Evolutionary conservation across 2,888 invertebrate genomes (phyloP), one percentile per base, ranked within the genome.

Genomic region (Megamerina dolium): DNA sequence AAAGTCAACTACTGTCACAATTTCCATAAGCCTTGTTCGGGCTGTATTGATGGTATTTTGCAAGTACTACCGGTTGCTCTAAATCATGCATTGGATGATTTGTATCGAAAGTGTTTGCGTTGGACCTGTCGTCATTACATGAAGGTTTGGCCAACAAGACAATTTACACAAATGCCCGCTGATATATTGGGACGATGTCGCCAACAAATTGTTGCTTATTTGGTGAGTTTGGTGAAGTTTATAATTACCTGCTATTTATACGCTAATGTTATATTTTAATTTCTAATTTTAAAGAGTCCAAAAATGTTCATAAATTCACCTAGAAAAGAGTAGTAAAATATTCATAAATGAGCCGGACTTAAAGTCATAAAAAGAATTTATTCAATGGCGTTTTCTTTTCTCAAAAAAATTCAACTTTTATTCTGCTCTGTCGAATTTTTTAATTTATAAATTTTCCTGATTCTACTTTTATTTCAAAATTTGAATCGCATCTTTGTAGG

Each of bases 11-110:
- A 89, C 68, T 95, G 94, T 65, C 95, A 96, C 70, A 84, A 90
- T 68, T 95, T 96, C 68, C 95, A 96, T 64, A 85, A 87, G 76
- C 94, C 95, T 1, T 96, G 95, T 68, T 78, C 85, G 34, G 83
- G 86, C 23, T 95, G 95, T 69, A 83, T 85, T 14, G 82, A 85
- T 34, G 91, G 91, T 5, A 87, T 92, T 3, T 72, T 91, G 26
- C 92, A 94, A 66, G 89, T 92, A 50, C 76, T 95, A 56, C 87
- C 90, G 0, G 74, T 94, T 31, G 83, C 91, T 4, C 80, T 88
- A 4, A 85, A 86, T 31, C 92, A 89, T 66, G 88, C 89, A 1
- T 73, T 94, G 41, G 89, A 90, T 59, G 92, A 93, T 63, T 75
- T 94, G 17, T 87, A 89, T 66, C 80, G 87, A 50, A 88, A 87